phyloP scores from a whole-genome alignment of 2,888 invertebrate species.

The Lampropteryx suffumata region DNA sequence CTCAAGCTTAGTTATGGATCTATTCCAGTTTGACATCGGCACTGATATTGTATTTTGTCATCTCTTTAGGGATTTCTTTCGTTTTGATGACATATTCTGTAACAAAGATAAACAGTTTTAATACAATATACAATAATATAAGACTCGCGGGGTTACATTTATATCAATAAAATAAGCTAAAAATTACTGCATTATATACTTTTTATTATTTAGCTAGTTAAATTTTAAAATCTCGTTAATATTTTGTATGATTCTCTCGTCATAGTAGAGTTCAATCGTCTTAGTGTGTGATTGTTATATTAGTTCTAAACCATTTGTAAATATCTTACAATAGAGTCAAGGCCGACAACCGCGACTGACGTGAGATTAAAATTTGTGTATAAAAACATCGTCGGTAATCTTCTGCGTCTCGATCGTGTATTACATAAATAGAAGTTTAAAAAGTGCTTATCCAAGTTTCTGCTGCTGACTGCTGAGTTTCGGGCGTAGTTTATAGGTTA shows the following conservation, averaged over 20 bases:
- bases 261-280: not conserved
- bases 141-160: no score
- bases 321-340: slow-evolving; percentile 40
- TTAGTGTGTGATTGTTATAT: slow-evolving; percentile 18
- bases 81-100: slow-evolving; percentile 46
- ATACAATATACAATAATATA: no score
- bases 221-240: no score
- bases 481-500: not conserved
- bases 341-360: slow-evolving; percentile 21
- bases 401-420: slow-evolving; percentile 37
- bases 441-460: not conserved
- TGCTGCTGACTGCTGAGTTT: not conserved
- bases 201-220: no score
- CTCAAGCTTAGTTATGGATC: slow-evolving; percentile 42
- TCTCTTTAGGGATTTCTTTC: slow-evolving; percentile 8
- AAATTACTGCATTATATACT: no score
- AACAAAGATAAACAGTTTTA: slow-evolving; percentile 43
- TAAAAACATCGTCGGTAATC: slow-evolving; percentile 19
- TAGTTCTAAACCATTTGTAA: slow-evolving; percentile 26
- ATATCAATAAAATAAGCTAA: no score
- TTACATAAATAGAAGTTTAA: slow-evolving; percentile 20
- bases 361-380: slow-evolving; percentile 19
- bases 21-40: slow-evolving; percentile 49
- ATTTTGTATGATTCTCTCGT: no score
- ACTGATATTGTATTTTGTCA: slow-evolving; percentile 16